These are phyloP conservation scores for Myotis vivesi DNA, from an alignment of 2,797 vertebrate species.

Conservation along the genomic window DNA sequence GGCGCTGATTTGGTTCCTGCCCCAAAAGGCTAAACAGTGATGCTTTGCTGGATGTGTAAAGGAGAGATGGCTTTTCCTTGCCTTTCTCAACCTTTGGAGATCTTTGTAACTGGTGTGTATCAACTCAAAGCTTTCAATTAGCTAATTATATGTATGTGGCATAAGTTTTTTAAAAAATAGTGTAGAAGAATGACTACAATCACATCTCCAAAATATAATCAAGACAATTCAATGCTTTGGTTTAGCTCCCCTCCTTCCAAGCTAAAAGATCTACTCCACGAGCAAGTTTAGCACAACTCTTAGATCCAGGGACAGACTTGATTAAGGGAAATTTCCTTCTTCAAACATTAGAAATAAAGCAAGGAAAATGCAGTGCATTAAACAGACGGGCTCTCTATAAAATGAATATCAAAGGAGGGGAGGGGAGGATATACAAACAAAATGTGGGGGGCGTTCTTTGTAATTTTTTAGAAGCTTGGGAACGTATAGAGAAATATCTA, in stretches of 20 bases:
- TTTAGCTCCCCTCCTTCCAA: neutral
- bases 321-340: neutral
- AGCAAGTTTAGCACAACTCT: neutral
- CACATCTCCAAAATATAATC: neutral
- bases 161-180: neutral
- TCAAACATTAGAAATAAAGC: neutral
- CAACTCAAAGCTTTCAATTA: neutral
- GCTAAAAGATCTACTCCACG: neutral
- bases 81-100: neutral
- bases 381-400: neutral
- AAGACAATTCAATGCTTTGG: neutral
- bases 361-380: neutral
- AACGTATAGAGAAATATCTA: neutral
- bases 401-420: neutral
- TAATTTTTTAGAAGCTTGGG: neutral
- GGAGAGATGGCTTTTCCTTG: neutral
- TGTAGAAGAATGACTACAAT: neutral
- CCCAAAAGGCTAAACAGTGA: neutral
- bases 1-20: conserved; percentile 31
- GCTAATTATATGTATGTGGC: neutral
- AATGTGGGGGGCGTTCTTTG: neutral
- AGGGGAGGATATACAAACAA: neutral
- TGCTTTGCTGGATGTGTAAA: neutral
- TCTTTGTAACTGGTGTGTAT: neutral
- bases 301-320: neutral